These are phyloP conservation scores for Seladonia tumulorum DNA, from an alignment of 2,888 invertebrate species.

Conservation along the genomic window DNA sequence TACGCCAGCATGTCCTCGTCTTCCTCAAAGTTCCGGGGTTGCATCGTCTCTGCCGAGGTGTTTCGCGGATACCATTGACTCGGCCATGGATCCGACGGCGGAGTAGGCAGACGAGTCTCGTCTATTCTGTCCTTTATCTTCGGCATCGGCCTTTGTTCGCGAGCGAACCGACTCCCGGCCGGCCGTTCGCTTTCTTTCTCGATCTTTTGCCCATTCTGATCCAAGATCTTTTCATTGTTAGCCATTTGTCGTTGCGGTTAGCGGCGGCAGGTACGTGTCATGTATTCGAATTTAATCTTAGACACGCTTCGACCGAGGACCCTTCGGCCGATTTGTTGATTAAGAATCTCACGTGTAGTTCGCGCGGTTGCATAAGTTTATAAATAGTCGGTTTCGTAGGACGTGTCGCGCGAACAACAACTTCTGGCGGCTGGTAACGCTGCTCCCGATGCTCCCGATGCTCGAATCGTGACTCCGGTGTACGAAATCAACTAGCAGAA, in stretches of 20 bases:
- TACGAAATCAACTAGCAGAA: not conserved
- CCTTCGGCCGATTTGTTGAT: not conserved
- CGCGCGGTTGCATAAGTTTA: not conserved
- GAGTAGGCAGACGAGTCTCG: conserved; percentile 81
- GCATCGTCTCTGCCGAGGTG: conserved; percentile 27
- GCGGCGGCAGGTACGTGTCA: not conserved
- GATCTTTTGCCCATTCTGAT: conserved; percentile 30
- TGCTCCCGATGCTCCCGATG: no score
- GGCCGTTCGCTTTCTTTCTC: conserved; percentile 49
- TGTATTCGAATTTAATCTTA: conserved; percentile 33
- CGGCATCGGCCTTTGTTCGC: conserved; percentile 50
- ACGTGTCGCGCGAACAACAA: not conserved
- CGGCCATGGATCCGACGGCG: conserved; percentile 83
- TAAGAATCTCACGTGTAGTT: not conserved
- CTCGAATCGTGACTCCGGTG: not conserved
- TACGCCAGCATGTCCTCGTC: conserved; percentile 85
- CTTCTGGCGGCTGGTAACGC: not conserved
- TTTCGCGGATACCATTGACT: conserved; percentile 17
- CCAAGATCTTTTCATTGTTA: conserved; percentile 51
- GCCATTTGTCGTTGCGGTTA: conserved; percentile 54
- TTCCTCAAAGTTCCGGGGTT: conserved; percentile 67
- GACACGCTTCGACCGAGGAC: conserved; percentile 12
- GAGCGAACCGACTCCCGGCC: not conserved
- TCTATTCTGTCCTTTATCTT: conserved; percentile 53
- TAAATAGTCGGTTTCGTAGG: not conserved